These are phyloP conservation scores for Sminthurinus aureus DNA, from an alignment of 2,888 invertebrate genomes.

Conservation along the genomic window DNA sequence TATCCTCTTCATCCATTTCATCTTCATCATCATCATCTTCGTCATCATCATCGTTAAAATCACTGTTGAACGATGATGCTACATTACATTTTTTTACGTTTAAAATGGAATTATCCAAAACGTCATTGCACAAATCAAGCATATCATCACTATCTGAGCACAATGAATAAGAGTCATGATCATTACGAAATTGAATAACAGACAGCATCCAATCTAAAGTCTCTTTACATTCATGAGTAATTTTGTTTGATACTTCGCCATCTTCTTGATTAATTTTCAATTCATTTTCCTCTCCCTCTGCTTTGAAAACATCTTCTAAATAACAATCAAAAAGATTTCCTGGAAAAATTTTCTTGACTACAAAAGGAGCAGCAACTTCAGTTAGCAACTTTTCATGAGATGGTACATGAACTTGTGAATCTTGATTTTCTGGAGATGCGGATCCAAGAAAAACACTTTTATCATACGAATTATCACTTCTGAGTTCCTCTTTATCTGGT, in stretches of 20 bases:
- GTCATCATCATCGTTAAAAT: slow-evolving; percentile 9
- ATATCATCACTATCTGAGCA: slow-evolving; percentile 22
- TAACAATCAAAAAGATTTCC: slow-evolving; percentile 8
- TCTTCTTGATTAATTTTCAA: background rate
- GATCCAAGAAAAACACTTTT: slow-evolving; percentile 15
- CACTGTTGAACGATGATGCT: background rate
- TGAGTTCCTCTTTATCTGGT: background rate
- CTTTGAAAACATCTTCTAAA: background rate
- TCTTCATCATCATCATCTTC: slow-evolving; percentile 11
- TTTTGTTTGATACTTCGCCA: background rate
- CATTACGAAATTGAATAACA: slow-evolving; percentile 22
- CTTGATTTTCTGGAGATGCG: background rate
- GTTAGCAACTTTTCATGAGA: slow-evolving; percentile 28
- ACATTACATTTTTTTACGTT: background rate
- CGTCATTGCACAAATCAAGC: background rate
- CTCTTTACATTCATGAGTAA: slow-evolving; percentile 28
- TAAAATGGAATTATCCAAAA: background rate
- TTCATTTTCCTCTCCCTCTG: background rate
- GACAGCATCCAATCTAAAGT: slow-evolving; percentile 38
- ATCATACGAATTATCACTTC: background rate
- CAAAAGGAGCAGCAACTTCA: slow-evolving; percentile 15
- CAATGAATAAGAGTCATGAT: slow-evolving; percentile 4
- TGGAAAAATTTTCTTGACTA: slow-evolving; percentile 29
- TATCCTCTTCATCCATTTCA: slow-evolving; percentile 36
- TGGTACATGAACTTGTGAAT: background rate